Conservation (phyloP, 2,113 vertebrate species). For the Gnathochromis pfefferi region DNA sequence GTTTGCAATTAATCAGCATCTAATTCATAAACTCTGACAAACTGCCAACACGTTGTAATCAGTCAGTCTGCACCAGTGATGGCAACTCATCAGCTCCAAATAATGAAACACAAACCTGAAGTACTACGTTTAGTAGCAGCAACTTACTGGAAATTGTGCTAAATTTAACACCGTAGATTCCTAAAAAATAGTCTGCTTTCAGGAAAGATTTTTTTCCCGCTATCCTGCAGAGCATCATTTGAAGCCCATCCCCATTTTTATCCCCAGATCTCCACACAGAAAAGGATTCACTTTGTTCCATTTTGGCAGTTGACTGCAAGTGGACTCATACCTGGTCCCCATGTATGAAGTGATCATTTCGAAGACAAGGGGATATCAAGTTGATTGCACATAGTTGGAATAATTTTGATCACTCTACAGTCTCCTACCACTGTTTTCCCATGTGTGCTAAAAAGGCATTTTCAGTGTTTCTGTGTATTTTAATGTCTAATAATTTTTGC, state of each 20-base stretch:
- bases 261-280: not conserved
- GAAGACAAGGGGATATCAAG: not conserved
- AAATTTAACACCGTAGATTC: not conserved
- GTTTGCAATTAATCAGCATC: not conserved
- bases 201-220: accelerated
- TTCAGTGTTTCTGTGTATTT: not conserved
- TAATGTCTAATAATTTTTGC: not conserved
- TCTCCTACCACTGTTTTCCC: not conserved
- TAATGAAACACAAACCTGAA: not conserved
- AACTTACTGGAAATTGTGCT: not conserved
- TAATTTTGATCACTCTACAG: not conserved
- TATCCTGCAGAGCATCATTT: not conserved
- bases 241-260: not conserved
- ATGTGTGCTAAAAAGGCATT: not conserved
- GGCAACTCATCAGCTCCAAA: not conserved
- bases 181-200: not conserved
- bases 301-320: not conserved
- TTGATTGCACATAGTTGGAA: not conserved
- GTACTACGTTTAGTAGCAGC: not conserved
- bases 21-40: not conserved
- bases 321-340: not conserved
- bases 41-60: not conserved
- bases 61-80: not conserved
- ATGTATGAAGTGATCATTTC: not conserved
- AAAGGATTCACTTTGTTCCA: not conserved